phyloP scores from a whole-genome alignment of 2,113 vertebrate genomes.

The Trogon melanurus region DNA sequence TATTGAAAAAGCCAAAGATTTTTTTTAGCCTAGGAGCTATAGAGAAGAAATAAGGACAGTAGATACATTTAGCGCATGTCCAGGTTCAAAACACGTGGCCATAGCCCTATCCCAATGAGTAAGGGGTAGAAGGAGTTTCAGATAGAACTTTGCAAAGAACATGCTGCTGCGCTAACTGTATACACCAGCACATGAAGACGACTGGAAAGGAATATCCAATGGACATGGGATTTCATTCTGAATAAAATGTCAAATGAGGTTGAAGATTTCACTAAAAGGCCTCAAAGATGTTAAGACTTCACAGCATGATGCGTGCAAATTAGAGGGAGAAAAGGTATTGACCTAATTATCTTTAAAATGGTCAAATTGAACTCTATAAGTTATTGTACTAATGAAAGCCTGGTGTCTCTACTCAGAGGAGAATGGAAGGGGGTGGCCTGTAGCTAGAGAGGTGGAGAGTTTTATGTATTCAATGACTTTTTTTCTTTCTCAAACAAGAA shows the following conservation, averaged over 20 bases:
- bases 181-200: background rate
- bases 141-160: background rate
- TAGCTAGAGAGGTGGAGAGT: background rate
- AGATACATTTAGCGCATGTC: background rate
- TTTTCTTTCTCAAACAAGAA: background rate
- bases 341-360: background rate
- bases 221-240: background rate
- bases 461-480: background rate
- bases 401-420: background rate
- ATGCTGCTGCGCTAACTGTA: background rate
- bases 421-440: background rate
- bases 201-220: background rate
- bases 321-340: background rate
- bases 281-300: accelerated
- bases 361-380: background rate
- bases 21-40: background rate
- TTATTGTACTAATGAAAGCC: background rate
- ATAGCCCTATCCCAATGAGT: background rate
- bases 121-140: background rate
- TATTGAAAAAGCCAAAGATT: background rate
- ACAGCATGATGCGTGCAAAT: background rate
- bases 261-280: background rate
- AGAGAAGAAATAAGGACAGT: background rate
- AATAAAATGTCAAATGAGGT: background rate
- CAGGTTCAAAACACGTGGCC: background rate